Evolutionary conservation across 1,140 invertebrate genomes (phyloP).

Genomic region (Ceratina japonica): DNA sequence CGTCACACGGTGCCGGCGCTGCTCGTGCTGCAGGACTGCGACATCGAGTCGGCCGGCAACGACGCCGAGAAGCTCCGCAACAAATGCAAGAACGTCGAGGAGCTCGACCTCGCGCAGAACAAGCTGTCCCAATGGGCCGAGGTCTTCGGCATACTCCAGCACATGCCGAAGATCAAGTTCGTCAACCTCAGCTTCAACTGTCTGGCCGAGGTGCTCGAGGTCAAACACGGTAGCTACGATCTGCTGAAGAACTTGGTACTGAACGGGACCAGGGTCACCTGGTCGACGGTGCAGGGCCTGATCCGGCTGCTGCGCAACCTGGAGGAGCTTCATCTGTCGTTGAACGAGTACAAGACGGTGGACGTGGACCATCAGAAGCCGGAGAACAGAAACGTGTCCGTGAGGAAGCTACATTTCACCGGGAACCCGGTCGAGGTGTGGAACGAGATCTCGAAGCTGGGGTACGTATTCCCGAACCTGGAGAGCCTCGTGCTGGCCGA

Average conservation of each 20-base stretch:
- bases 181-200: constrained; percentile 95
- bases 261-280: constrained; percentile 91
- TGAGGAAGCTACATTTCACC: constrained; percentile 90
- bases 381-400: constrained; percentile 80
- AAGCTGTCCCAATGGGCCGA: constrained; percentile 91
- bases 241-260: constrained; percentile 89
- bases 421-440: constrained; percentile 89
- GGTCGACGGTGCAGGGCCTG: constrained; percentile 89
- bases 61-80: constrained; percentile 85
- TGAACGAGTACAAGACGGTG: constrained; percentile 91
- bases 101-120: constrained; percentile 95
- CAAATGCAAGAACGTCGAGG: constrained; percentile 91
- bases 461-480: constrained; percentile 90
- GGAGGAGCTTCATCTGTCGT: constrained; percentile 93
- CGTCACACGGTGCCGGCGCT: constrained; percentile 88
- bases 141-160: constrained; percentile 90
- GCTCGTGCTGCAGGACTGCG: constrained; percentile 93
- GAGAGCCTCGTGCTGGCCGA: constrained; percentile 92
- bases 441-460: constrained; percentile 90
- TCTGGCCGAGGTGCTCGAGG: constrained; percentile 83
- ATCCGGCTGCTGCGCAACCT: constrained; percentile 87
- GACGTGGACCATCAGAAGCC: constrained; percentile 79
- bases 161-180: constrained; percentile 93
- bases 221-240: constrained; percentile 80
- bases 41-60: constrained; percentile 92